phyloP scores from a whole-genome alignment of 1,140 invertebrate species.

The Drosophila athabasca region DNA sequence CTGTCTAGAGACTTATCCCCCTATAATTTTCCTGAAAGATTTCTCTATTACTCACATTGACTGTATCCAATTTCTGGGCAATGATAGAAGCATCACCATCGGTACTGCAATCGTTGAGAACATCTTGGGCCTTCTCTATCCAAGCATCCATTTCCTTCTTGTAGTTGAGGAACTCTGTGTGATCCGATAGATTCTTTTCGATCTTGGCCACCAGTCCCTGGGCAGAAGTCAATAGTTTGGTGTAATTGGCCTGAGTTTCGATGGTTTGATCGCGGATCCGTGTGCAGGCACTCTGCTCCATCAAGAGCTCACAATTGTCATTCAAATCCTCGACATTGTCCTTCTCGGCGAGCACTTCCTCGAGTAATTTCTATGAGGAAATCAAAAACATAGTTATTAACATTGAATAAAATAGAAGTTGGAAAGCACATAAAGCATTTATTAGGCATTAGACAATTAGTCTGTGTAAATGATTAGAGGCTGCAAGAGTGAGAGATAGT shows the following conservation, averaged over 20 bases:
- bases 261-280: slow-evolving; percentile 94
- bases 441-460: slow-evolving; percentile 48
- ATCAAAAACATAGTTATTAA: slow-evolving; percentile 42
- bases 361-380: slow-evolving; percentile 86
- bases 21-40: neutral
- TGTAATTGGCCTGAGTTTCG: slow-evolving; percentile 91
- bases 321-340: slow-evolving; percentile 91
- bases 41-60: slow-evolving; percentile 84
- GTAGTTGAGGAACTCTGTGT: slow-evolving; percentile 94
- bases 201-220: slow-evolving; percentile 92
- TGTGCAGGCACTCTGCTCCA: slow-evolving; percentile 92
- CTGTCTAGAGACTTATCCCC: too few relatives aligned
- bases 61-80: slow-evolving; percentile 93
- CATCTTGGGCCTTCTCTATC: slow-evolving; percentile 90
- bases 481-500: slow-evolving; percentile 56
- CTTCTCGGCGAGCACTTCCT: slow-evolving; percentile 91
- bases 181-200: slow-evolving; percentile 94
- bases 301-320: slow-evolving; percentile 93
- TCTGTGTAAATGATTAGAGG: slow-evolving; percentile 67
- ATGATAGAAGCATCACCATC: slow-evolving; percentile 91
- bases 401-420: neutral
- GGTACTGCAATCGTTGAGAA: slow-evolving; percentile 91
- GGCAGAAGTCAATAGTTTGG: slow-evolving; percentile 89
- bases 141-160: slow-evolving; percentile 92
- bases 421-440: slow-evolving; percentile 60